These are phyloP conservation scores for Pegea sp. DNA, from an alignment of 23 tunicate species.

Conservation along the genomic window DNA sequence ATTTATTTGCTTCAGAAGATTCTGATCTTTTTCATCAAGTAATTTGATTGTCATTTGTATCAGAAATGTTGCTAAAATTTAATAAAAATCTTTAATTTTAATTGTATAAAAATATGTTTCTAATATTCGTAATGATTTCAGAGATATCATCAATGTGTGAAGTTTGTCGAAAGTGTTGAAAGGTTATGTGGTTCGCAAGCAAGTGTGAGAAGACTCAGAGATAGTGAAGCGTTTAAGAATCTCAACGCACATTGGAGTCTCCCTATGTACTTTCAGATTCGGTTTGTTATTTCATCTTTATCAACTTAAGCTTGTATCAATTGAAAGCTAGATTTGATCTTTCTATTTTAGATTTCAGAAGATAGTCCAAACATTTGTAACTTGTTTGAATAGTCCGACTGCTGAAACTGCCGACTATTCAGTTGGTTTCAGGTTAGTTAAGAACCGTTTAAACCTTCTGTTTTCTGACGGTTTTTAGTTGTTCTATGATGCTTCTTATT, in stretches of 20 bases:
- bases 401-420: neutral
- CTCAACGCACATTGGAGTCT: slow-evolving; percentile 67
- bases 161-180: slow-evolving; percentile 44
- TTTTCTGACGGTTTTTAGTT: no score
- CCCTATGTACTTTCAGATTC: slow-evolving; percentile 88
- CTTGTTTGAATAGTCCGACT: slow-evolving; percentile 3
- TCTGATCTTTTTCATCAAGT: slow-evolving; percentile 56
- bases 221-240: slow-evolving; percentile 36
- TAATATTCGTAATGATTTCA: neutral
- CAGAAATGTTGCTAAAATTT: no score
- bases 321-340: no score
- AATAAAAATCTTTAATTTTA: no score
- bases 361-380: slow-evolving; percentile 50
- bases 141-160: slow-evolving; percentile 49
- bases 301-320: no score
- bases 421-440: neutral
- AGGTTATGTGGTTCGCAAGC: slow-evolving; percentile 89
- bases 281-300: slow-evolving; percentile 6
- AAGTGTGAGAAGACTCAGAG: slow-evolving; percentile 43
- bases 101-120: neutral
- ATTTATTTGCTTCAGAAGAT: slow-evolving; percentile 47
- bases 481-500: no score
- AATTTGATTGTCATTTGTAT: no score
- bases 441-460: no score
- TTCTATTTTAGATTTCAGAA: slow-evolving; percentile 22